Percentiles rank a stretch among this genome's conserved stretches.
These are phyloP conservation scores for Pseudeuparius sepicola DNA, from an alignment of 2,888 invertebrate genomes.

Conservation along the genomic window DNA sequence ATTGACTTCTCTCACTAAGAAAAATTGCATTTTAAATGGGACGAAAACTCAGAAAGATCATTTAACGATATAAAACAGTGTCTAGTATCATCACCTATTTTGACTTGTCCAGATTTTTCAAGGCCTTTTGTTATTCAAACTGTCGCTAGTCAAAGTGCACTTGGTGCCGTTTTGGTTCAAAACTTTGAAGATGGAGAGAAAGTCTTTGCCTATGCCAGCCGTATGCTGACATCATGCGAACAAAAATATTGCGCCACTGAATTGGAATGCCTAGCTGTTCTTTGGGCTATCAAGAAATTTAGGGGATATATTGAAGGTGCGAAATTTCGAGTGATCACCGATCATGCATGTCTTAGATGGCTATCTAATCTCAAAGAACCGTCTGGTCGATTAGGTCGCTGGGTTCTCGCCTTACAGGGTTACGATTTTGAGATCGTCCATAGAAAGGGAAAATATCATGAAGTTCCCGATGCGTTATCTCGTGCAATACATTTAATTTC, in stretches of 20 bases:
- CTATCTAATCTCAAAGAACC: slow-evolving; percentile 12
- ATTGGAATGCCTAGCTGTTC: slow-evolving; percentile 20
- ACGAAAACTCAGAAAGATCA: slow-evolving; percentile 12
- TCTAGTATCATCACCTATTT: slow-evolving; percentile 16
- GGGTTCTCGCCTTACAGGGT: slow-evolving; percentile 10
- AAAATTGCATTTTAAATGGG: slow-evolving; percentile 19
- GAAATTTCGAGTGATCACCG: slow-evolving; percentile 20
- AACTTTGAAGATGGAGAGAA: no score
- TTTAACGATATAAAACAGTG: slow-evolving; percentile 16
- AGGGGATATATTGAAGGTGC: slow-evolving; percentile 21
- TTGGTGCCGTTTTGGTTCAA: no score
- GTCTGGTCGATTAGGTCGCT: slow-evolving; percentile 11
- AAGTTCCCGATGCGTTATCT: slow-evolving; percentile 15
- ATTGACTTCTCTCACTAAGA: slow-evolving; percentile 16
- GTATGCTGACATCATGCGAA: slow-evolving; percentile 17
- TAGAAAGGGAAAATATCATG: slow-evolving; percentile 11
- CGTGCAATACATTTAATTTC: slow-evolving; percentile 6
- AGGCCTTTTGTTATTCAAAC: slow-evolving; percentile 18
- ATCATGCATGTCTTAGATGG: no score
- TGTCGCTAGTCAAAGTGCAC: no score
- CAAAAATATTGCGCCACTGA: slow-evolving; percentile 19
- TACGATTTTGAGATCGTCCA: slow-evolving; percentile 14
- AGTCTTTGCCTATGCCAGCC: slow-evolving; percentile 19
- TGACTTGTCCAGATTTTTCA: slow-evolving; percentile 18
- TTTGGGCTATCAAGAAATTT: slow-evolving; percentile 23